Evolutionary conservation across 2,113 vertebrate genomes (phyloP).

Genomic region (Dasyprocta punctata): DNA sequence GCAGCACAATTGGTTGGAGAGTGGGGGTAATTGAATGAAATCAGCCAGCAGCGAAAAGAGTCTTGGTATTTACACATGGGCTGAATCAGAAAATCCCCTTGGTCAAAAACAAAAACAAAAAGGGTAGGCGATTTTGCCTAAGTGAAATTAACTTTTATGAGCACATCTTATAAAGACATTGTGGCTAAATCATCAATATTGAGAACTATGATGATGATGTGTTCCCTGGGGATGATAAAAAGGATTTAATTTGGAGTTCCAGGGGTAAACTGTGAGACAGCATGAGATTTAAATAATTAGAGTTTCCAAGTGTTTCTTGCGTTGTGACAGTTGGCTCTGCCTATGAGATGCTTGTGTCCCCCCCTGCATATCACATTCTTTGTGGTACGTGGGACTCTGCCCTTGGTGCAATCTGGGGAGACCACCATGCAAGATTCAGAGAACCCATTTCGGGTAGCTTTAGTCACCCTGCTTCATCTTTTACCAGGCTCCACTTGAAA

Average conservation of each 20-base stretch:
- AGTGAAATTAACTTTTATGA: conserved; percentile 17
- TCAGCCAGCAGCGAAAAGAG: background rate
- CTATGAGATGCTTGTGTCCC: background rate
- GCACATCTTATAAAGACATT: background rate
- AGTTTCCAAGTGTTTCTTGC: conserved; percentile 7
- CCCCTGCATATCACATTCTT: background rate
- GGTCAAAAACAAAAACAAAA: background rate
- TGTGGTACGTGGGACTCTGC: background rate
- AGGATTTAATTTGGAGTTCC: background rate
- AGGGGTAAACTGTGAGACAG: background rate
- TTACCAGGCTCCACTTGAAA: background rate
- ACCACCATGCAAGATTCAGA: conserved; percentile 31
- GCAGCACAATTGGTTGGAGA: background rate
- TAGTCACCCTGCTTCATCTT: background rate
- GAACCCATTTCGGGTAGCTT: conserved; percentile 40
- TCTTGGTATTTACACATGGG: background rate
- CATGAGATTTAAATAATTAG: background rate
- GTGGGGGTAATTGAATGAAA: background rate
- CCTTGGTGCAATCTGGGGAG: background rate
- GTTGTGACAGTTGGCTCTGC: background rate
- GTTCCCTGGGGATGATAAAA: background rate
- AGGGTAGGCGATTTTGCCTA: background rate
- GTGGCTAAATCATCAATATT: background rate
- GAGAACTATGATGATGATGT: background rate
- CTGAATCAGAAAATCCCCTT: background rate